Evolutionary conservation across 2,888 invertebrate species (phyloP).

Genomic region (Campoplex nolae): DNA sequence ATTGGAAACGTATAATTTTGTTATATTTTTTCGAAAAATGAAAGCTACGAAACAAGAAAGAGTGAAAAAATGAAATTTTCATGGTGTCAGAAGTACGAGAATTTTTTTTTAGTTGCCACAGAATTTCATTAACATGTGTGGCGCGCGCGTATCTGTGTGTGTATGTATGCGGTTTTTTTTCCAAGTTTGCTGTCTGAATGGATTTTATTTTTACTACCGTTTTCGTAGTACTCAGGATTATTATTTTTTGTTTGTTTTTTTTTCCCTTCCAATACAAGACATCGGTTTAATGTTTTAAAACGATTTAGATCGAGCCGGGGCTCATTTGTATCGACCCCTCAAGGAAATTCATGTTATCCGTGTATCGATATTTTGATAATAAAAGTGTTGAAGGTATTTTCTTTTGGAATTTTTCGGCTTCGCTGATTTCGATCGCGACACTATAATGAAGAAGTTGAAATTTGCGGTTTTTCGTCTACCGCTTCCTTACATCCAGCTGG

Average conservation of each 20-base stretch:
- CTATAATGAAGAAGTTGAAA: neutral
- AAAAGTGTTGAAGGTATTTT: slow-evolving; percentile 20
- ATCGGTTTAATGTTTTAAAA: slow-evolving; percentile 3
- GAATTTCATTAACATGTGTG: slow-evolving; percentile 21
- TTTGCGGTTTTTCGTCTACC: neutral
- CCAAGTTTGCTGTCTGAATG: neutral
- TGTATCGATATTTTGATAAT: slow-evolving; percentile 48
- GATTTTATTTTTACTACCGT: neutral
- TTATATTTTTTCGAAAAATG: neutral
- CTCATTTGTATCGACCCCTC: slow-evolving; percentile 2
- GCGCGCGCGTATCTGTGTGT: neutral
- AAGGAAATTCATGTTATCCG: slow-evolving; percentile 37
- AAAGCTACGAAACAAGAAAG: neutral
- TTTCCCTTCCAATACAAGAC: neutral
- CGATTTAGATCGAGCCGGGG: slow-evolving; percentile 7
- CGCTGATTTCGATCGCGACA: slow-evolving; percentile 19
- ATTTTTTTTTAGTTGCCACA: slow-evolving; percentile 7
- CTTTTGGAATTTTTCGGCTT: slow-evolving; percentile 17
- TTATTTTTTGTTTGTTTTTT: neutral
- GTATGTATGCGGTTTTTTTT: slow-evolving; percentile 40
- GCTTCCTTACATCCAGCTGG: neutral
- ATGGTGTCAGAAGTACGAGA: neutral
- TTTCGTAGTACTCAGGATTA: neutral
- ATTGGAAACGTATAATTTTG: neutral
- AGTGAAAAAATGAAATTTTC: neutral